Conservation (phyloP, 2,888 invertebrate species). For the Amphimallon solstitiale region DNA sequence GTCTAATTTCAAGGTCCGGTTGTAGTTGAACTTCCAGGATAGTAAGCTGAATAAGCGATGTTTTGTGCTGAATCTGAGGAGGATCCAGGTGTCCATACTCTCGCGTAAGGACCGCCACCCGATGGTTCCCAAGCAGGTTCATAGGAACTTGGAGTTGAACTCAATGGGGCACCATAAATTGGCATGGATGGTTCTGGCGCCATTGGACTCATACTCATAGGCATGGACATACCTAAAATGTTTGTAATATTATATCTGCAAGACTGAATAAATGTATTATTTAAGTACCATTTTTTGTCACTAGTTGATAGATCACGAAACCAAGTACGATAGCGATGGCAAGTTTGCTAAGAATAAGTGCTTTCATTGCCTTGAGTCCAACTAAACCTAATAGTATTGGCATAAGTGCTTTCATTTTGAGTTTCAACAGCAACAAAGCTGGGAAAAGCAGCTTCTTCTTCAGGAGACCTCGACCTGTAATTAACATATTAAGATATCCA, state of each 20-base stretch:
- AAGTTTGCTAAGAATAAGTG: conserved; percentile 84
- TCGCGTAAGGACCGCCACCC: conserved; percentile 79
- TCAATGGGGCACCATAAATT: conserved; percentile 76
- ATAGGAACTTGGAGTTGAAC: conserved; percentile 75
- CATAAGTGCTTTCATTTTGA: conserved; percentile 86
- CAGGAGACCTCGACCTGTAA: conserved; percentile 56
- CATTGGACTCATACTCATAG: conserved; percentile 59
- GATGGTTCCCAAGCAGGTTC: conserved; percentile 77
- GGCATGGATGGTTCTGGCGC: conserved; percentile 69
- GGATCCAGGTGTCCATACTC: conserved; percentile 73
- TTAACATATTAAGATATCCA: not conserved
- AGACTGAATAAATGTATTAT: conserved; percentile 12
- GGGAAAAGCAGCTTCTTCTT: conserved; percentile 88
- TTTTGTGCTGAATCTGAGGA: conserved; percentile 64
- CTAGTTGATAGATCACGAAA: conserved; percentile 81
- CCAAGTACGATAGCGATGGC: conserved; percentile 84
- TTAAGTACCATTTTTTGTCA: conserved; percentile 78
- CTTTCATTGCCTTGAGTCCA: conserved; percentile 85
- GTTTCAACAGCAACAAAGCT: conserved; percentile 79
- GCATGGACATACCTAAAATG: conserved; percentile 72
- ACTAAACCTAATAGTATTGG: conserved; percentile 83
- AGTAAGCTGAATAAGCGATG: conserved; percentile 77
- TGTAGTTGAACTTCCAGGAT: conserved; percentile 72
- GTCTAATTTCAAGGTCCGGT: conserved; percentile 51
- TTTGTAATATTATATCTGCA: not conserved